Conservation (phyloP, 2,888 invertebrate species). For the Leuctra nigra region DNA sequence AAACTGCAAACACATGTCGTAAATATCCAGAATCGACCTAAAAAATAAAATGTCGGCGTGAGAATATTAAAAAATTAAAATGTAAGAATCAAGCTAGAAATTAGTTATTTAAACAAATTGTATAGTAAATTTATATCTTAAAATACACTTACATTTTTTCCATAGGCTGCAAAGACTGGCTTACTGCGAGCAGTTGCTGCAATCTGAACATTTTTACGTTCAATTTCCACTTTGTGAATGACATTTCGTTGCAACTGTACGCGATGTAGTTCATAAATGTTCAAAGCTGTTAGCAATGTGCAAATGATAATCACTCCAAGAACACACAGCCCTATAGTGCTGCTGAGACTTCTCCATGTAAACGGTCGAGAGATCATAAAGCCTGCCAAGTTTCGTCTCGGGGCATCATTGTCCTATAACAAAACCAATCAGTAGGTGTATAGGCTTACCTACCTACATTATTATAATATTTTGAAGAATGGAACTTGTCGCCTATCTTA, state of each 20-base stretch:
- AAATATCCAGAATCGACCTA: conserved; percentile 59
- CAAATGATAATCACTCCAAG: conserved; percentile 6
- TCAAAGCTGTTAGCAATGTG: conserved; percentile 17
- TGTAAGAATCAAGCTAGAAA: too few relatives aligned
- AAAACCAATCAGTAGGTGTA: not conserved
- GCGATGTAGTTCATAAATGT: conserved; percentile 21
- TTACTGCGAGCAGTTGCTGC: conserved; percentile 4
- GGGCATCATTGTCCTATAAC: not conserved
- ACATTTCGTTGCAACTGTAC: conserved; percentile 14
- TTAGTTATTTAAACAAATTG: too few relatives aligned
- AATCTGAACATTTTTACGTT: not conserved
- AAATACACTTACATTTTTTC: conserved; percentile 31
- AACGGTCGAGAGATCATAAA: not conserved
- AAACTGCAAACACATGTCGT: conserved; percentile 71
- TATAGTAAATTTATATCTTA: too few relatives aligned
- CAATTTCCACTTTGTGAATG: not conserved
- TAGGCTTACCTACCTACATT: too few relatives aligned
- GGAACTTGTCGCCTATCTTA: too few relatives aligned
- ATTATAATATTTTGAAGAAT: too few relatives aligned
- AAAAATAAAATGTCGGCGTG: not conserved
- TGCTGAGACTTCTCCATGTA: not conserved
- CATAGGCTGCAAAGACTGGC: conserved; percentile 31
- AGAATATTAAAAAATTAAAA: conserved; percentile 2
- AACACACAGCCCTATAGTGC: conserved; percentile 5
- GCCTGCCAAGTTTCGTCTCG: not conserved